Evolutionary conservation across 2,888 invertebrate species (phyloP).

Genomic region (Lepidochitona cinerea): DNA sequence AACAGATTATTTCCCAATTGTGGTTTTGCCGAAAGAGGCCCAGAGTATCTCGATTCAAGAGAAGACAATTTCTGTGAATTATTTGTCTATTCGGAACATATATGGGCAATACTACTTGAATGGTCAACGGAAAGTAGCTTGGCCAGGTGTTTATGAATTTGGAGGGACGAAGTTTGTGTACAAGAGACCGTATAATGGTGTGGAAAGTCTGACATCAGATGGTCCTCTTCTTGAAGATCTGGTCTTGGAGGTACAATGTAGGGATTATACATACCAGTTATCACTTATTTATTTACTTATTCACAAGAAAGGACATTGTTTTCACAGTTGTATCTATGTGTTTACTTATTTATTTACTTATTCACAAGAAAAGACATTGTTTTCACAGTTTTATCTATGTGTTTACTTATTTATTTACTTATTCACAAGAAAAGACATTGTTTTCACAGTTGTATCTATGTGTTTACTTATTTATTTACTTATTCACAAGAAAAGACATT

Average conservation of each 20-base stretch:
- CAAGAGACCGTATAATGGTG: slow-evolving; percentile 77
- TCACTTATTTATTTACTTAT: no score
- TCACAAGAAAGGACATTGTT: not conserved
- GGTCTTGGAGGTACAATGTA: slow-evolving; percentile 84
- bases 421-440: not conserved
- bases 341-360: no score
- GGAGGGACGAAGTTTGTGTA: slow-evolving; percentile 92
- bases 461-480: no score
- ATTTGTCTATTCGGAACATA: slow-evolving; percentile 88
- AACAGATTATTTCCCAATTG: slow-evolving; percentile 57
- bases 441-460: not conserved
- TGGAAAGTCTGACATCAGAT: slow-evolving; percentile 86
- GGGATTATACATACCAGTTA: no score
- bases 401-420: no score
- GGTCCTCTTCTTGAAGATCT: slow-evolving; percentile 92
- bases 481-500: not conserved
- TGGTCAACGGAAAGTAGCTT: slow-evolving; percentile 95
- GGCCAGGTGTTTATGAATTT: slow-evolving; percentile 84
- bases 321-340: not conserved
- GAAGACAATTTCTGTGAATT: slow-evolving; percentile 87
- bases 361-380: not conserved
- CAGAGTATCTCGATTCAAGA: slow-evolving; percentile 77
- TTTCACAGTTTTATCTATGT: not conserved
- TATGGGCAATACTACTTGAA: slow-evolving; percentile 91
- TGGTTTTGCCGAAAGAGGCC: slow-evolving; percentile 51